Base-by-base conservation (phyloP, 1,140 invertebrate genomes). In the Oedothorax gibbosus region DNA sequence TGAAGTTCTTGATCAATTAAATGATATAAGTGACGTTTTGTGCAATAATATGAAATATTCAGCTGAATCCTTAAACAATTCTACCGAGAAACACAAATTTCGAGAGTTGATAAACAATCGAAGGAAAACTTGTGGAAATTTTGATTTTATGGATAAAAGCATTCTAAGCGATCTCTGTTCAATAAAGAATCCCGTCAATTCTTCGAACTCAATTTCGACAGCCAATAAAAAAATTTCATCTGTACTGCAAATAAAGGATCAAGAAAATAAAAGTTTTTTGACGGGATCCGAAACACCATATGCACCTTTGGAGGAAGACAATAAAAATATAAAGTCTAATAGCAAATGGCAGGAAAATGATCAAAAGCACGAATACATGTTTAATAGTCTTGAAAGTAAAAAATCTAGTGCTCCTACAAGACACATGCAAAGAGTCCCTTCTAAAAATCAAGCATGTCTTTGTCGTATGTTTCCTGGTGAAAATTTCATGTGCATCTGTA, bases 321-420 rank as follows among this genome's bases (percentile, higher is more conserved):
- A 7, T 53, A 62, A 56, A 15, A 82, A 53, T 20, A 73, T 62
- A 73, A 54, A 64, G 15, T 64, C n/a, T 57, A 62, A 57, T 49
- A 84, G 20, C 57, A 84, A 84, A 12, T 84, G 57, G 57, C 60
- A 76, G 14, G 81, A 84, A 75, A 76, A 49, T 51, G 81, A 84
- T 12, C 21, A 73, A 10, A 75, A 64, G n/a, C 72, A 53, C 15
- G 81, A 83, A 49, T 83, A 64, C n/a, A 84, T 84, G 81, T 84
- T 84, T 35, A 84, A 84, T 57, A 84, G 81, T 57, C 64, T 84
- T 6, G 81, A 84, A 84, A 84, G 62, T 49, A 84, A 76, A 50
- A 84, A 76, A 12, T 57, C 53, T n/a, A 64, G n/a, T 12, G 0
- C 62, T 54, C 51, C 56, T 4, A 15, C 62, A 7, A 75, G 81